phyloP scores from a whole-genome alignment of 2,113 vertebrate genomes.

The Nannobrachium achirus region DNA sequence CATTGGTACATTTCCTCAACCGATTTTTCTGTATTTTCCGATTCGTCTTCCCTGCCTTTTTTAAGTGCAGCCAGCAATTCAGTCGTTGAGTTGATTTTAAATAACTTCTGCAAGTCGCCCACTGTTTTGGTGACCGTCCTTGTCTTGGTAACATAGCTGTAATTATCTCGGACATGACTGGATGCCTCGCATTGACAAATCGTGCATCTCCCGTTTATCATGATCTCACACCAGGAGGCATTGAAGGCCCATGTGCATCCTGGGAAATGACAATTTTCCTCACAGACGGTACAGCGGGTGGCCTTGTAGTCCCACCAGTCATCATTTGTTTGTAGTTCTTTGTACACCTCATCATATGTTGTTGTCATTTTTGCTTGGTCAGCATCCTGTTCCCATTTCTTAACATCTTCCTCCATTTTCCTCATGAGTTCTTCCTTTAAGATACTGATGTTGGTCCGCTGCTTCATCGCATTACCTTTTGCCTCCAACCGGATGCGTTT shows the following conservation, averaged over 20 bases:
- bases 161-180: constrained; percentile 7
- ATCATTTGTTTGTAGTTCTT: neutral
- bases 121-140: constrained; percentile 1
- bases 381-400: neutral
- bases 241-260: constrained; percentile 4
- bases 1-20: too few species aligned
- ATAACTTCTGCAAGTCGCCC: constrained; percentile 2
- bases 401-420: neutral
- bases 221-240: neutral
- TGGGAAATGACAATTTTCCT: constrained; percentile 32
- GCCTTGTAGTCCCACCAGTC: too few species aligned
- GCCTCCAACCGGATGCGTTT: constrained; percentile 1
- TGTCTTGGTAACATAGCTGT: neutral
- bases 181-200: constrained; percentile 18
- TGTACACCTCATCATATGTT: constrained; percentile 1
- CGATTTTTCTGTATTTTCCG: too few species aligned
- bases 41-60: too few species aligned
- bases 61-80: too few species aligned
- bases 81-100: too few species aligned
- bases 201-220: constrained; percentile 10
- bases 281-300: constrained; percentile 22
- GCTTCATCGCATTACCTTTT: neutral
- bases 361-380: neutral
- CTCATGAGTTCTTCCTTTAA: neutral
- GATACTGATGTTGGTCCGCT: neutral